A percentile compares a stretch with the other conserved stretches of the same genome.
Conservation (phyloP, 2,888 invertebrate species). For the Cantharis lateralis region DNA sequence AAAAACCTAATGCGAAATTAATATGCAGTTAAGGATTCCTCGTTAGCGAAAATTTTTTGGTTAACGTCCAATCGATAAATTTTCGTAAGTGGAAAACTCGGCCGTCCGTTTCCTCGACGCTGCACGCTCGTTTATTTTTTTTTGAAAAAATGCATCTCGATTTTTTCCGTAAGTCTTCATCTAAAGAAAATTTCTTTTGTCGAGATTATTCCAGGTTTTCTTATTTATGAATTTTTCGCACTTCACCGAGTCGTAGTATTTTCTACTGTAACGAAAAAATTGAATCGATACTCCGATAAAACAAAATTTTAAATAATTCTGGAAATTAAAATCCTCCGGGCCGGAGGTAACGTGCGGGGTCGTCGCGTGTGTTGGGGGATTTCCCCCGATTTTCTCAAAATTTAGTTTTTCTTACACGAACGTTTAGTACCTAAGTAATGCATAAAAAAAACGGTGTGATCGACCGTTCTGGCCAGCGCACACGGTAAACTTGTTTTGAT, state of each 20-base stretch:
- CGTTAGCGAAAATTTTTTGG: background rate
- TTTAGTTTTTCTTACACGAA: background rate
- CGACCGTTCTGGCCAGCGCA: conserved; percentile 53
- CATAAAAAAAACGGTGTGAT: conserved; percentile 47
- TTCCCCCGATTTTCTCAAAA: background rate
- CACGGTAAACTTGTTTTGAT: conserved; percentile 48
- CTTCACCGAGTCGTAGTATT: background rate
- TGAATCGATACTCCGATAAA: background rate
- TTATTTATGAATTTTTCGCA: background rate
- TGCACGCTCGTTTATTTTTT: background rate
- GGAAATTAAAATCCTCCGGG: background rate
- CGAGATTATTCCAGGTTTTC: background rate
- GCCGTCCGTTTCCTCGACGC: background rate
- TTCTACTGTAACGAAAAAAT: background rate
- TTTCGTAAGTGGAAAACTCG: background rate
- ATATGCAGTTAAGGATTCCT: background rate
- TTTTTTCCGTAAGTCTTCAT: background rate
- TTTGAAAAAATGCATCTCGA: background rate
- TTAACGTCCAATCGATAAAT: background rate
- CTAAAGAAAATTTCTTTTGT: background rate
- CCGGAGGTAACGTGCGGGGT: background rate
- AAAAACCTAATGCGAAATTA: background rate
- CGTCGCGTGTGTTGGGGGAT: background rate
- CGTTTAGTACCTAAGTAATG: conserved; percentile 25
- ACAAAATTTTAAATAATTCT: background rate